Evolutionary conservation across 2,888 invertebrate species (phyloP).

Genomic region (Neoaliturus tenellus): DNA sequence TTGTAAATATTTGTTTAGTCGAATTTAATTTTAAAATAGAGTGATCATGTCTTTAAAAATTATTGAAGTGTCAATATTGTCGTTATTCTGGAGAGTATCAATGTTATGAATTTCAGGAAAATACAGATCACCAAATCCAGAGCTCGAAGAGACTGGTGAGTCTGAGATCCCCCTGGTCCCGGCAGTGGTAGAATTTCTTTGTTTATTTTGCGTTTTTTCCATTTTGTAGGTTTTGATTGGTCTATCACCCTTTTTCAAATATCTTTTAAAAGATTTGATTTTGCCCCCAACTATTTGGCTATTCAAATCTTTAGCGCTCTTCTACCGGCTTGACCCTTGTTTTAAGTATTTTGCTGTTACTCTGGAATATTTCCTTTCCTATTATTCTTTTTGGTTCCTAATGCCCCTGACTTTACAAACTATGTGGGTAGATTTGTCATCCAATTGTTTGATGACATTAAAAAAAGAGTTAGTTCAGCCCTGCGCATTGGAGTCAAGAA

Average conservation of each 20-base stretch:
- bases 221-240: slow-evolving; percentile 3
- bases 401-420: too few species aligned
- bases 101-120: slow-evolving; percentile 40
- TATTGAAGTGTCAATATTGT: too few species aligned
- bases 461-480: too few species aligned
- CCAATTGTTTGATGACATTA: too few species aligned
- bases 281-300: not conserved
- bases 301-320: not conserved
- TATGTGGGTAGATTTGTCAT: too few species aligned
- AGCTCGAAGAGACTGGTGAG: not conserved
- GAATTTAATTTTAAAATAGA: too few species aligned
- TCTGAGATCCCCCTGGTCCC: not conserved
- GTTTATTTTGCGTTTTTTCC: not conserved
- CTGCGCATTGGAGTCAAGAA: too few species aligned
- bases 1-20: too few species aligned
- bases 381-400: not conserved
- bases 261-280: not conserved
- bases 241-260: not conserved
- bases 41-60: too few species aligned
- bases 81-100: not conserved
- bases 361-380: not conserved
- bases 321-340: not conserved
- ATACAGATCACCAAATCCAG: slow-evolving; percentile 21
- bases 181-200: not conserved
- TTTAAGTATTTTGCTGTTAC: not conserved